Evolutionary conservation across 2,888 invertebrate species (phyloP).

Genomic region (Synanthedon formicaeformis): DNA sequence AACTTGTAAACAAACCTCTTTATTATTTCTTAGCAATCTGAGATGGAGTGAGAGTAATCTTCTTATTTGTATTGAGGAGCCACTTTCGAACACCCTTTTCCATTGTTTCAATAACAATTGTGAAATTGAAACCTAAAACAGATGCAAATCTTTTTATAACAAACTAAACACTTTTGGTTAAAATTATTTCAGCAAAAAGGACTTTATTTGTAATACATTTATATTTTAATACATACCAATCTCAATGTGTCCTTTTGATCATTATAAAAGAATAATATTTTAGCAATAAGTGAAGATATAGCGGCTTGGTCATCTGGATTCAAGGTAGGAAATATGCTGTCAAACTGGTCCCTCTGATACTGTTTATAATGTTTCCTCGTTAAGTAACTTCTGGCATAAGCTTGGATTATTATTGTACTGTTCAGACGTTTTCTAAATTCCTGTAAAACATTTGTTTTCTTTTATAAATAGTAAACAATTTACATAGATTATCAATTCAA

Average conservation of each 20-base stretch:
- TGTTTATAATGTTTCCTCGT: slow-evolving; percentile 76
- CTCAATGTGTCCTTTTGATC: slow-evolving; percentile 68
- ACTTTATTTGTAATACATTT: too few species aligned
- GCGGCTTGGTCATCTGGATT: slow-evolving; percentile 56
- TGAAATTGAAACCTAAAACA: slow-evolving; percentile 62
- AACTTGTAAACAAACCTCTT: slow-evolving; percentile 33
- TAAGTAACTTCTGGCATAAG: slow-evolving; percentile 81
- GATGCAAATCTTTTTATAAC: too few species aligned
- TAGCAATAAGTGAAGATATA: slow-evolving; percentile 71
- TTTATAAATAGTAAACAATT: background rate
- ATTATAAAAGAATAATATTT: slow-evolving; percentile 84
- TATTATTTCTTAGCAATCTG: slow-evolving; percentile 40
- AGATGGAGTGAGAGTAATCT: slow-evolving; percentile 52
- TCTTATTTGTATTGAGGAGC: slow-evolving; percentile 46
- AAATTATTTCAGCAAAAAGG: too few species aligned
- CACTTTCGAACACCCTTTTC: slow-evolving; percentile 46
- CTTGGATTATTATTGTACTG: slow-evolving; percentile 86
- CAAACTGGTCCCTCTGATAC: slow-evolving; percentile 77
- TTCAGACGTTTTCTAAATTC: slow-evolving; percentile 79
- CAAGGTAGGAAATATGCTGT: slow-evolving; percentile 65
- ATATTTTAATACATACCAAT: slow-evolving; percentile 46
- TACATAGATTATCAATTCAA: background rate
- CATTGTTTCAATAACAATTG: slow-evolving; percentile 67
- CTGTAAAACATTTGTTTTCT: slow-evolving; percentile 27
- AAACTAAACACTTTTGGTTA: too few species aligned